Base-by-base conservation (phyloP, 2,888 invertebrate genomes). In the Oligia fasciuncula region DNA sequence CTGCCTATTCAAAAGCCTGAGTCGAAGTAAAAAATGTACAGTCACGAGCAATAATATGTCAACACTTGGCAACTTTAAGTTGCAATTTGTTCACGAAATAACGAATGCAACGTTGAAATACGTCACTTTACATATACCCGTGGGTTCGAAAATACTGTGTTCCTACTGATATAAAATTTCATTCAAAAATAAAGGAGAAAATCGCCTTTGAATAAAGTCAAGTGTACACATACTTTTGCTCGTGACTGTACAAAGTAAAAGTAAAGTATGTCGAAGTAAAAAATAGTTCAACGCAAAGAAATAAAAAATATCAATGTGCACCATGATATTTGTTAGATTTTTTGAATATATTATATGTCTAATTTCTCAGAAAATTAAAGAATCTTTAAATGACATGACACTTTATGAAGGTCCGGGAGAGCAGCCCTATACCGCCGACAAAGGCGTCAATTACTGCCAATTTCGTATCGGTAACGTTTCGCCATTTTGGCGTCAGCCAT, bases 361-460 rank as follows among this genome's bases (percentile, higher is more conserved):
- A 57, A 77, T 75, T 74, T 77, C 75, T 63, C 19, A 76, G 70
- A 80, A 83, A 80, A 73, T 83, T 74, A 62, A 72, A 83, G 68
- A 84, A 86, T 84, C 79, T 79, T 87, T 76, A 79, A 79, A 83
- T 88, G 83, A 87, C 81, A 87, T 66, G 70, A 80, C 77, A 79
- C 81, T 88, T 86, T 84, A 74, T 57, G 70, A 78, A 73, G 60
- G 60, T 73, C 63, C 46, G 85, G 76, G 81, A 77, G 49, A 84
- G 60, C 83, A 85, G 72, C 89, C 87, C 88, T 89, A 79, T 67
- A 63, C 19, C 66, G 54, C 80, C 85, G 86, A 88, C 87, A 89
- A 88, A 88, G 78, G 86, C 88, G 86, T 86, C 92, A 90, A 91
- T 91, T 90, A 89, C 87, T 87, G 88, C 87, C 89, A 89, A 91